phyloP scores from a whole-genome alignment of 2,888 invertebrate genomes.

The Limnephilus marmoratus region DNA sequence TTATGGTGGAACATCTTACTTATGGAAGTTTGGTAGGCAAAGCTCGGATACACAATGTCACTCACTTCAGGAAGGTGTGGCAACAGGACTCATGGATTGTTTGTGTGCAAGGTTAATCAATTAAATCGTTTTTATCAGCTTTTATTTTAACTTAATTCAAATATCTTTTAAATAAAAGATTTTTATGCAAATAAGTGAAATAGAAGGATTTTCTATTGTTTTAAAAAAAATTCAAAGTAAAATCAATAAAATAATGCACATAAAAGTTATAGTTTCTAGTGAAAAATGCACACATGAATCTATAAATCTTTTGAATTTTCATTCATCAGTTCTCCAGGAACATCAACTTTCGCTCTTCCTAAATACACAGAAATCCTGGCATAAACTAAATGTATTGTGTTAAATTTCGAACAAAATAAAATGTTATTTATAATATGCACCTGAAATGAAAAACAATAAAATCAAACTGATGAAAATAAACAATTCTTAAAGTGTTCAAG shows the following conservation, averaged over 20 bases:
- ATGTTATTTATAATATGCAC: not conserved
- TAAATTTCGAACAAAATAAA: not conserved
- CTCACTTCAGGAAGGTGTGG: conserved; percentile 27
- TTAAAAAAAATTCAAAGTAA: not conserved
- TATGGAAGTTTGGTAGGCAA: conserved; percentile 35
- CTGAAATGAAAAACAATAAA: conserved; percentile 23
- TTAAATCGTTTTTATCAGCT: not conserved
- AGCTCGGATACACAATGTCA: conserved; percentile 14
- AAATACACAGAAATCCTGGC: too few relatives aligned
- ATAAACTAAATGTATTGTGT: not conserved
- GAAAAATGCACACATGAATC: too few relatives aligned
- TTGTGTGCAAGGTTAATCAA: conserved; percentile 10
- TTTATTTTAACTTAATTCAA: not conserved
- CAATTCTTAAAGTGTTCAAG: conserved; percentile 9
- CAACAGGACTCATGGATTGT: conserved; percentile 24
- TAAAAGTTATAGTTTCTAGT: too few relatives aligned
- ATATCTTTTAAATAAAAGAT: not conserved
- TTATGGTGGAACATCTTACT: conserved; percentile 31
- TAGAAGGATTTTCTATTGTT: not conserved
- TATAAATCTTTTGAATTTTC: not conserved
- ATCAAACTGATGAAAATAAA: conserved; percentile 22
- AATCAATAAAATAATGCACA: too few relatives aligned
- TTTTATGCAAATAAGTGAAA: not conserved
- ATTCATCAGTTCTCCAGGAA: not conserved
- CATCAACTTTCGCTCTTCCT: not conserved